Percentiles rank a stretch among this genome's conserved stretches.
These are phyloP conservation scores for Atta cephalotes DNA, from an alignment of 1,140 invertebrate species.

Conservation along the genomic window DNA sequence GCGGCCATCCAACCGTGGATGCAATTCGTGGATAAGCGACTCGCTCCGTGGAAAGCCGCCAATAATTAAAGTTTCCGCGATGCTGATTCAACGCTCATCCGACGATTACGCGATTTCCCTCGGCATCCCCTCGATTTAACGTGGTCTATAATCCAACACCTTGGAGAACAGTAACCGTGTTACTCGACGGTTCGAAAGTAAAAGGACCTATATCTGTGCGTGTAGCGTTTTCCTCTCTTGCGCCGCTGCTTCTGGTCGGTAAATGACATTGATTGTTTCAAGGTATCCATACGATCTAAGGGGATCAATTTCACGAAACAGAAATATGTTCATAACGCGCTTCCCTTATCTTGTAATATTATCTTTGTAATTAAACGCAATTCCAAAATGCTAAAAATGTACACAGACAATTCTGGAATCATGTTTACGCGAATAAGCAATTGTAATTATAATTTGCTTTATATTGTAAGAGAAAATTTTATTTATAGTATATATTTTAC, in stretches of 20 bases:
- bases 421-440: neutral
- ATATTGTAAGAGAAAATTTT: neutral
- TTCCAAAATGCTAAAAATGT: neutral
- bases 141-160: constrained; percentile 25
- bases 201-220: constrained; percentile 32
- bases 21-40: constrained; percentile 50
- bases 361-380: neutral
- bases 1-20: constrained; percentile 48
- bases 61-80: constrained; percentile 67
- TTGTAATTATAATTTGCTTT: neutral
- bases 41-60: constrained; percentile 25
- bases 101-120: constrained; percentile 31
- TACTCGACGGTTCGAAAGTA: constrained; percentile 36
- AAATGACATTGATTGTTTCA: constrained; percentile 47
- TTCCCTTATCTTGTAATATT: neutral
- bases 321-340: neutral
- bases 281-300: neutral
- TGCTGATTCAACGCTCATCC: constrained; percentile 23
- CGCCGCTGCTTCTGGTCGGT: neutral
- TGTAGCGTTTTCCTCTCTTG: constrained; percentile 24
- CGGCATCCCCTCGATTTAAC: neutral
- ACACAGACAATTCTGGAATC: neutral
- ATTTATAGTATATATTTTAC: neutral
- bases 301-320: neutral
- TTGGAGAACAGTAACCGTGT: constrained; percentile 31